Evolutionary conservation across 2,888 invertebrate genomes (phyloP).

Genomic region (Psylliodes chrysocephalus): DNA sequence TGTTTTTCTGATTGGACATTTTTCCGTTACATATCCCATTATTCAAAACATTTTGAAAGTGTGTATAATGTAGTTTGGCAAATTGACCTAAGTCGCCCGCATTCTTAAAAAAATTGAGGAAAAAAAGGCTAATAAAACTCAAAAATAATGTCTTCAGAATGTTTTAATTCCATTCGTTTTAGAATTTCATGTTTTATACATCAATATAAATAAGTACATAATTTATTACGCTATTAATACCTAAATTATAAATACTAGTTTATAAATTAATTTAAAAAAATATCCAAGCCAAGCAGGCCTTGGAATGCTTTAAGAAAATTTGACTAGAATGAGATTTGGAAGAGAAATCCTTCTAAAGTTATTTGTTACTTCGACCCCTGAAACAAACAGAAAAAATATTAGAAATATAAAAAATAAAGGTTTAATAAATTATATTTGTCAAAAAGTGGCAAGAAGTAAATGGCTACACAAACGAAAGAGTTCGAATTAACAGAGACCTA

Average conservation of each 20-base stretch:
- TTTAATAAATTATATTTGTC: too few species aligned
- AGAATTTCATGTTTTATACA: slow-evolving; percentile 43
- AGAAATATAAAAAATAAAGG: too few species aligned
- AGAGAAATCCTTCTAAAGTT: slow-evolving; percentile 29
- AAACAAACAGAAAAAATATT: slow-evolving; percentile 40
- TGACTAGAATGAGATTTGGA: slow-evolving; percentile 54
- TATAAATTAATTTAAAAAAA: slow-evolving; percentile 46
- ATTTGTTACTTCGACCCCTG: slow-evolving; percentile 51
- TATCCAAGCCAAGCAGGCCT: slow-evolving; percentile 46
- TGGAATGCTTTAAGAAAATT: slow-evolving; percentile 49
- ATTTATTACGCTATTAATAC: slow-evolving; percentile 55
- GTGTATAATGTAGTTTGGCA: too few species aligned
- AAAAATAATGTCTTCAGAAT: slow-evolving; percentile 9
- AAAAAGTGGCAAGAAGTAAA: too few species aligned
- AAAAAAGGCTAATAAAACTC: too few species aligned
- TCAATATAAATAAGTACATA: slow-evolving; percentile 56
- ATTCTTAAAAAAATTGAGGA: too few species aligned
- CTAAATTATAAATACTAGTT: slow-evolving; percentile 56
- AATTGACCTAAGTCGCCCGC: too few species aligned
- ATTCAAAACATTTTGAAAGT: too few species aligned
- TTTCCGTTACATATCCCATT: too few species aligned
- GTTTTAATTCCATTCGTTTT: slow-evolving; percentile 36
- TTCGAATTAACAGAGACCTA: too few species aligned
- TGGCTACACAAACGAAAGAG: too few species aligned
- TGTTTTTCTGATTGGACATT: too few species aligned